A percentile compares a stretch with the other conserved stretches of the same genome.
phyloP scores from a whole-genome alignment of 1,140 invertebrate species.

The Antheraea mylitta region DNA sequence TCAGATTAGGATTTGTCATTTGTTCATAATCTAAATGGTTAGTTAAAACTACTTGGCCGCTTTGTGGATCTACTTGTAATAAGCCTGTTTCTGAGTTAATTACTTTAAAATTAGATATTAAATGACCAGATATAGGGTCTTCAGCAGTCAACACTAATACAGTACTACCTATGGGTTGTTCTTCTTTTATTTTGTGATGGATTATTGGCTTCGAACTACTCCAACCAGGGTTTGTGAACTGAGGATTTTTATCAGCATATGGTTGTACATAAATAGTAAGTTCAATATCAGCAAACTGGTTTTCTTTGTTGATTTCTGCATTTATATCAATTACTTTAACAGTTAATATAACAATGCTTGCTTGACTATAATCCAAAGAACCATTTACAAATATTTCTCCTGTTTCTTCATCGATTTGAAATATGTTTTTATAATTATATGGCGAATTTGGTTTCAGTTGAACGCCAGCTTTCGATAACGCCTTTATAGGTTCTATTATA shows the following conservation, averaged over 20 bases:
- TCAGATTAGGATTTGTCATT: constrained; percentile 82
- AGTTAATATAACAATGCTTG: constrained; percentile 88
- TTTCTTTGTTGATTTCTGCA: constrained; percentile 82
- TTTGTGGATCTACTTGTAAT: constrained; percentile 82
- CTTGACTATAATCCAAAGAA: constrained; percentile 87
- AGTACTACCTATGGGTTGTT: constrained; percentile 88
- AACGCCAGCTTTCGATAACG: constrained; percentile 87
- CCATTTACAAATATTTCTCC: constrained; percentile 87
- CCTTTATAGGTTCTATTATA: constrained; percentile 84
- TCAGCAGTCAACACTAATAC: constrained; percentile 86
- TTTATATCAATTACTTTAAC: constrained; percentile 87
- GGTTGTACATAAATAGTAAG: constrained; percentile 90
- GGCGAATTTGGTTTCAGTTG: constrained; percentile 80
- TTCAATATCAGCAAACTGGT: constrained; percentile 84
- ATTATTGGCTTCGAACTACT: constrained; percentile 83
- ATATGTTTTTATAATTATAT: constrained; percentile 85
- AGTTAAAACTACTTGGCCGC: constrained; percentile 85
- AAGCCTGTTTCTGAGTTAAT: constrained; percentile 71
- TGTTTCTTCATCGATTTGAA: constrained; percentile 84
- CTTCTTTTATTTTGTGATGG: constrained; percentile 85
- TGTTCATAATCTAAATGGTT: constrained; percentile 88
- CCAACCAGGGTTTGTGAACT: constrained; percentile 86
- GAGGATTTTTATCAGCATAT: constrained; percentile 88
- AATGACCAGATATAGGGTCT: constrained; percentile 84
- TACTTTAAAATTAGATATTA: constrained; percentile 82